A percentile compares a stretch with the other conserved stretches of the same genome.
These are phyloP conservation scores for Rhynchomys soricoides DNA, from an alignment of 2,113 vertebrate genomes.

Conservation along the genomic window DNA sequence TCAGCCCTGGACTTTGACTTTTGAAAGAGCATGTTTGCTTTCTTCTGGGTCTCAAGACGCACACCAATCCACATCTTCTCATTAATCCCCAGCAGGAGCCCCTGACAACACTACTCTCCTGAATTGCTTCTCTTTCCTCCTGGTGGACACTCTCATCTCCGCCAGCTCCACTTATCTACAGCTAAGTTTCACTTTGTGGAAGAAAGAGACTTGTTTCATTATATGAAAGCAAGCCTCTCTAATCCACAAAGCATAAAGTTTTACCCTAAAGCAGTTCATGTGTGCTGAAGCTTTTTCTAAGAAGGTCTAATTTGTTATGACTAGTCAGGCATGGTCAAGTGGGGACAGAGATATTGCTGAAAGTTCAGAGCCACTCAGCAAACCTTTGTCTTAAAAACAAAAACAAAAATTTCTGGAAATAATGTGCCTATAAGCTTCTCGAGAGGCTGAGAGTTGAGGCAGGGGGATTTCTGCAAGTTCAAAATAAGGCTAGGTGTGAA, in stretches of 20 bases:
- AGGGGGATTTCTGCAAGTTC: neutral
- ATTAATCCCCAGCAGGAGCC: neutral
- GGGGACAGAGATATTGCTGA: too few species aligned
- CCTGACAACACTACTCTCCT: neutral
- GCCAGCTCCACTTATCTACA: neutral
- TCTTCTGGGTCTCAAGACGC: neutral
- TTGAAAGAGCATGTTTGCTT: neutral
- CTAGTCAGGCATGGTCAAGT: neutral
- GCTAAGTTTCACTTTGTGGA: neutral
- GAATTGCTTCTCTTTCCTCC: neutral
- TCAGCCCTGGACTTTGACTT: neutral
- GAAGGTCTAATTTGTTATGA: neutral
- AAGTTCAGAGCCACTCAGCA: neutral
- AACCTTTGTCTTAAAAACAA: too few species aligned
- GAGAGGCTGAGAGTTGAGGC: neutral
- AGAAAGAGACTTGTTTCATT: neutral
- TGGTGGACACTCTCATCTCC: neutral
- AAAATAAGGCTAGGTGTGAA: neutral
- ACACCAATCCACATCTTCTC: neutral
- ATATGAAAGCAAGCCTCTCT: neutral
- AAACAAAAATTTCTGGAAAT: neutral
- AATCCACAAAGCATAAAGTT: neutral
- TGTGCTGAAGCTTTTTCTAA: neutral
- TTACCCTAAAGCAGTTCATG: neutral
- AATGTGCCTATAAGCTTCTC: neutral